These are phyloP conservation scores for Neolamprologus fasciatus DNA, from an alignment of 2,113 vertebrate species.

Conservation along the genomic window DNA sequence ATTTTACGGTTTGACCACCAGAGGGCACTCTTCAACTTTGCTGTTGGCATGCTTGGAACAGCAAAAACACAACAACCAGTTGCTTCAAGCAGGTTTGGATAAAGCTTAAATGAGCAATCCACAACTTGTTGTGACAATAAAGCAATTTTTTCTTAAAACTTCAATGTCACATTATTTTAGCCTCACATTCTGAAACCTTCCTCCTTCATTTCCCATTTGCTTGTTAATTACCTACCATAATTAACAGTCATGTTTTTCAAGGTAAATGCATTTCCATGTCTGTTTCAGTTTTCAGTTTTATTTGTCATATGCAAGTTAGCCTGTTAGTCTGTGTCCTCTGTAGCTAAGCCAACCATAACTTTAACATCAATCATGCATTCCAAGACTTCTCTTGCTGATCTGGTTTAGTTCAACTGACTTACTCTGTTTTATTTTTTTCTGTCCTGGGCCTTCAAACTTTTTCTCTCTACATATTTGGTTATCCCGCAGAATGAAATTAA, in stretches of 20 bases:
- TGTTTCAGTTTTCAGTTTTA: background rate
- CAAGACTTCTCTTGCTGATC: background rate
- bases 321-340: background rate
- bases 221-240: background rate
- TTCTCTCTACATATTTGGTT: background rate
- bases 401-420: background rate
- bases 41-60: background rate
- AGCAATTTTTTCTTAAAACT: background rate
- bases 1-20: background rate
- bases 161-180: background rate
- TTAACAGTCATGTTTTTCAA: background rate
- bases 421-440: background rate
- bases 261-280: background rate
- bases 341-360: background rate
- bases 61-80: background rate
- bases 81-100: background rate
- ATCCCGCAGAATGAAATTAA: background rate
- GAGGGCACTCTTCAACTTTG: background rate
- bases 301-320: background rate
- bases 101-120: background rate
- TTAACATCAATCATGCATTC: background rate
- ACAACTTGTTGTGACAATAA: background rate
- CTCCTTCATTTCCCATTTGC: background rate
- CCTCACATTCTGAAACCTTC: background rate
- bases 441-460: background rate